Conservation (phyloP, 2,888 invertebrate genomes). For the Chloroclystis v-ata region DNA sequence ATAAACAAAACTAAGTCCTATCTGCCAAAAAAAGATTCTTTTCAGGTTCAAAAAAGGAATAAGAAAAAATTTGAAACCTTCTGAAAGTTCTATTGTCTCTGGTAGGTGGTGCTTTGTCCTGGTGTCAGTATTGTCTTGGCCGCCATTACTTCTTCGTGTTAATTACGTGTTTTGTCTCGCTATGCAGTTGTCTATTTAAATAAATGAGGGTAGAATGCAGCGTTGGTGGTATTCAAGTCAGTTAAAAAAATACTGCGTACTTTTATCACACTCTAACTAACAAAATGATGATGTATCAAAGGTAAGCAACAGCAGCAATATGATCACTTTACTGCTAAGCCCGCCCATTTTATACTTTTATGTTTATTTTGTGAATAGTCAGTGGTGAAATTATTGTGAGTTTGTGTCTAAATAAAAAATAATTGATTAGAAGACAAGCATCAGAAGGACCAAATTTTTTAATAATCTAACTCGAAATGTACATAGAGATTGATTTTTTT, state of each 20-base stretch:
- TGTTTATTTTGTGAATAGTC: too few species aligned
- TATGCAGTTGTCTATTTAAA: slow-evolving; percentile 21
- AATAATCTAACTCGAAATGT: too few species aligned
- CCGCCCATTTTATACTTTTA: too few species aligned
- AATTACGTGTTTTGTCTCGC: slow-evolving; percentile 34
- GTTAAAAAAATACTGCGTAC: background rate
- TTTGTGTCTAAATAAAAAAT: too few species aligned
- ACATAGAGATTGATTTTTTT: too few species aligned
- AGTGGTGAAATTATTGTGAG: too few species aligned
- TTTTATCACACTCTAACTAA: too few species aligned
- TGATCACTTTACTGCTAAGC: too few species aligned
- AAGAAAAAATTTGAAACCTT: slow-evolving; percentile 6
- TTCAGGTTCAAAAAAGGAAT: slow-evolving; percentile 19
- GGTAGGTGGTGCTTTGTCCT: slow-evolving; percentile 21
- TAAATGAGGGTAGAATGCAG: slow-evolving; percentile 1
- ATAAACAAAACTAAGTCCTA: slow-evolving; percentile 17
- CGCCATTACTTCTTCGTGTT: slow-evolving; percentile 31
- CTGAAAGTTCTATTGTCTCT: slow-evolving; percentile 12
- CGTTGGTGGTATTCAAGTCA: background rate
- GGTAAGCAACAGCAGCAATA: too few species aligned
- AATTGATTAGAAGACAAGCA: too few species aligned
- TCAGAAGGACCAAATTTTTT: too few species aligned
- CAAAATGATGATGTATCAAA: too few species aligned
- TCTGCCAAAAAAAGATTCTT: slow-evolving; percentile 26
- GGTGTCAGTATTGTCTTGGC: slow-evolving; percentile 27